Evolutionary conservation across 2,113 vertebrate genomes (phyloP), one percentile per base, ranked within the genome.

Genomic region (Cisticola juncidis): DNA sequence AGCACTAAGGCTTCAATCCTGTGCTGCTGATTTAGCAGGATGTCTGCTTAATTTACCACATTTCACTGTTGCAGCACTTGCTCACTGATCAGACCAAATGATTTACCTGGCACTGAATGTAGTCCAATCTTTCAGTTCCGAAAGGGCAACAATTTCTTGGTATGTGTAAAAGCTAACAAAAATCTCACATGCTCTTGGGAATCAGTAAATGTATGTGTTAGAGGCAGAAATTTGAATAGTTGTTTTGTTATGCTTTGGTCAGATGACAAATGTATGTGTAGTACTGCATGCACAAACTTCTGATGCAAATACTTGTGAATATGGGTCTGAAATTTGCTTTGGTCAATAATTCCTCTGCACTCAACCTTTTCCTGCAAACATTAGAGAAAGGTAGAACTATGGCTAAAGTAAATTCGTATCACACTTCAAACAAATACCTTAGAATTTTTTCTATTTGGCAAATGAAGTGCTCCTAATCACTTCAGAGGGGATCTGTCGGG

Each of bases 391-490:
- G 56, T 93, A 38, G 28, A 94, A 83, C 54, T 35, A 29, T 14
- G 38, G 29, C 60, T 87, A 56, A 90, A 90, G 74, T 69, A 82
- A 92, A 83, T 93, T 86, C 31, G 2, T 88, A 20, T 83, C 90
- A 42, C 54, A 66, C 90, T 95, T 95, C 91, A 92, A 83, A 93
- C 85, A 90, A 94, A 81, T 93, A 94, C 80, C 82, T 90, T 83
- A 71, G 74, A 88, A 92, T 92, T 92, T 54, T 82, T 90, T 87
- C 71, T 93, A 0, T 70, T 86, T 70, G 79, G 54, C 51, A 94
- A 93, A 94, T 73, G 71, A 86, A 93, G 72, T 16, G 4, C 82
- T 95, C 71, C 58, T 90, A 88, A 93, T 94, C 88, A 82, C 85
- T 94, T 93, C 74, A 83, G 3, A 66, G 74, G 62, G 71, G 92